Evolutionary conservation across 2,113 vertebrate genomes (phyloP).

Genomic region (Ptilonorhynchus violaceus): DNA sequence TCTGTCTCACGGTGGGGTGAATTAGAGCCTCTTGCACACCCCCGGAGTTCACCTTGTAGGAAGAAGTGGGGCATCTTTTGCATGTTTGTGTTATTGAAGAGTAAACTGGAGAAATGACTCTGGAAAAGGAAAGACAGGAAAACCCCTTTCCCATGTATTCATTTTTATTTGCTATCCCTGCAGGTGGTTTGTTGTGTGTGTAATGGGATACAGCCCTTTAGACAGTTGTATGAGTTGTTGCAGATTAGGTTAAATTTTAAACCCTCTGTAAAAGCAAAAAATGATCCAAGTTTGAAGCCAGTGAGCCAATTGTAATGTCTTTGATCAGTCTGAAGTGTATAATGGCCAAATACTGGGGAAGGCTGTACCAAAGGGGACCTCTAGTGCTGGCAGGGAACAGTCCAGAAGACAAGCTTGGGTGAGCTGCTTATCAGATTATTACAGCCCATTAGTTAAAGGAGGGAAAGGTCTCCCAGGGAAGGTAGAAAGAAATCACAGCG

Average conservation of each 20-base stretch:
- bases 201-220: neutral
- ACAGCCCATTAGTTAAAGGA: neutral
- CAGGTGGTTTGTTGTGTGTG: neutral
- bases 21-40: neutral
- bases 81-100: neutral
- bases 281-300: neutral
- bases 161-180: neutral
- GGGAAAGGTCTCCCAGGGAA: neutral
- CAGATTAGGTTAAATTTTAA: neutral
- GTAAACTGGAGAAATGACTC: neutral
- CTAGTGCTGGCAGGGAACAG: neutral
- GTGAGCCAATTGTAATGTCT: neutral
- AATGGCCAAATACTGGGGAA: neutral
- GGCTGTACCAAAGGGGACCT: neutral
- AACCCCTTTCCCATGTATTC: rapidly evolving
- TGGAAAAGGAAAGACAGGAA: neutral
- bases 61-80: neutral
- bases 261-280: neutral
- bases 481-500: neutral
- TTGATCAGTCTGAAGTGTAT: neutral
- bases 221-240: neutral
- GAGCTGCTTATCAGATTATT: neutral
- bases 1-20: neutral
- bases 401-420: neutral
- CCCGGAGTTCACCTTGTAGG: neutral